phyloP scores from a whole-genome alignment of 64 coral and sea anemone species.

The Dendronephthya gigantea region DNA sequence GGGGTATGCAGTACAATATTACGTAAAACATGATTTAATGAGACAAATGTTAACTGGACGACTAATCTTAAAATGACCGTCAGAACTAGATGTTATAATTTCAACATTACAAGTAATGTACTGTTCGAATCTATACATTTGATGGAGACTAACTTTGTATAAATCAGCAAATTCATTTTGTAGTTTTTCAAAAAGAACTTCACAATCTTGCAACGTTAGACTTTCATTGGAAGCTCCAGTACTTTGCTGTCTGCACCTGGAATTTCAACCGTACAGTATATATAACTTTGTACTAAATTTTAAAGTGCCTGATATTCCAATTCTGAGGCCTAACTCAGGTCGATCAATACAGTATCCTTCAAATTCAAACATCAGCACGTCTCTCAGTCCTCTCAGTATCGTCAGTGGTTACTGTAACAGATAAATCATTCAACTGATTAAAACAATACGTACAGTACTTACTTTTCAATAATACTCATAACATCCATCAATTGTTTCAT shows the following conservation, averaged over 20 bases:
- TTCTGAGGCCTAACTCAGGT: too few relatives aligned
- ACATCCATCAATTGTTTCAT: conserved; percentile 78
- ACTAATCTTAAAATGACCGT: too few relatives aligned
- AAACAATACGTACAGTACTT: too few relatives aligned
- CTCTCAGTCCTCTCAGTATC: too few relatives aligned
- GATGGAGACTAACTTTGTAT: conserved; percentile 61
- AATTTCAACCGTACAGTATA: too few relatives aligned
- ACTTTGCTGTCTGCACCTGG: conserved; percentile 69
- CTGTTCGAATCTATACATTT: too few relatives aligned
- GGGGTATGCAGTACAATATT: background rate
- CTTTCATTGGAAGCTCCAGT: conserved; percentile 34
- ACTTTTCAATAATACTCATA: conserved; percentile 90
- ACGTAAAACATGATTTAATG: background rate
- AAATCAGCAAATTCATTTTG: conserved; percentile 84
- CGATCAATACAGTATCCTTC: too few relatives aligned
- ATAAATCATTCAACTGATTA: too few relatives aligned
- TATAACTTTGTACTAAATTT: too few relatives aligned
- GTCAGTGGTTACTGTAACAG: background rate
- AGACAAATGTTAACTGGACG: too few relatives aligned
- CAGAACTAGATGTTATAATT: background rate
- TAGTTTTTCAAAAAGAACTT: conserved; percentile 70
- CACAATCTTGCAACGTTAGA: conserved; percentile 67
- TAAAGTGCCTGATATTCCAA: too few relatives aligned
- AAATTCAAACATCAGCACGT: too few relatives aligned
- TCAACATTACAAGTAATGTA: background rate